Conservation (phyloP, 2,113 vertebrate genomes). For the Lutjanus erythropterus region DNA sequence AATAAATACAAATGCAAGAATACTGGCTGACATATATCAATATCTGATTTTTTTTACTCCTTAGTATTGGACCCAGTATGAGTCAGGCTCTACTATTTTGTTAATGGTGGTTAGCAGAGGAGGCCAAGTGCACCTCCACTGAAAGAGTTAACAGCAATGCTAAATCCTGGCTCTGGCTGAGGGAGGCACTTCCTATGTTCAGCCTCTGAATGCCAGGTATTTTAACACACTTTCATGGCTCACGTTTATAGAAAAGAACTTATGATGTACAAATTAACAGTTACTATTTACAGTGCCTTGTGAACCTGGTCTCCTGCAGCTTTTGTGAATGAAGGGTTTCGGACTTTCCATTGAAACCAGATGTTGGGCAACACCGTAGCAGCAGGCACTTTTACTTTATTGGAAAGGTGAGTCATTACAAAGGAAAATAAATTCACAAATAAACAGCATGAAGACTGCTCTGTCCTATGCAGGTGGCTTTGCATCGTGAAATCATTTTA, state of each 20-base stretch:
- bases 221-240: conserved; percentile 77
- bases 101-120: conserved; percentile 12
- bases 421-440: conserved; percentile 83
- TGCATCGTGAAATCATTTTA: conserved; percentile 33
- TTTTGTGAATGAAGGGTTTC: conserved; percentile 75
- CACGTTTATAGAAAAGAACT: conserved; percentile 81
- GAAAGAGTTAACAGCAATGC: conserved; percentile 37
- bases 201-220: conserved; percentile 69
- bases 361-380: conserved; percentile 75
- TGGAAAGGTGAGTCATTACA: conserved; percentile 84
- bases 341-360: conserved; percentile 81
- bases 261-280: conserved; percentile 88
- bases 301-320: conserved; percentile 83
- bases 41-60: too few relatives aligned
- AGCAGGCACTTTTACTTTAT: conserved; percentile 76
- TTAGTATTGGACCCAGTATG: too few relatives aligned
- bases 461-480: conserved; percentile 55
- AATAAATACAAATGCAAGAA: conserved; percentile 26
- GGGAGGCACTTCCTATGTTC: conserved; percentile 24
- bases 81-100: conserved; percentile 28
- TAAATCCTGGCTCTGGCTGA: conserved; percentile 24
- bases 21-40: too few relatives aligned
- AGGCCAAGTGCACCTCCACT: conserved; percentile 42
- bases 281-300: conserved; percentile 82
- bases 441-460: conserved; percentile 75